Conservation (phyloP, 2,888 invertebrate genomes). For the Portevinia maculata region DNA sequence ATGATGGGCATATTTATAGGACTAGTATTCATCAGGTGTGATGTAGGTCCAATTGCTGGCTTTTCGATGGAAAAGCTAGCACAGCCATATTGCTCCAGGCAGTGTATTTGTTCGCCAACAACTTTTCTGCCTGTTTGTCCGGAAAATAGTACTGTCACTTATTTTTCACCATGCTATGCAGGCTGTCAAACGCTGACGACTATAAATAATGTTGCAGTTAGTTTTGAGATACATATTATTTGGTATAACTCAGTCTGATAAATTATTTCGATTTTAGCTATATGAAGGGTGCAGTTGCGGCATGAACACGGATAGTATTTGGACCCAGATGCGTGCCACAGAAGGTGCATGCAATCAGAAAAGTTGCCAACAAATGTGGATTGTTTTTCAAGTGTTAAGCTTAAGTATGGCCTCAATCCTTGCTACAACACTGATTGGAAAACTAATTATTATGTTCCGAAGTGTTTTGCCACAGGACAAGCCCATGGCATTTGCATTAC, state of each 20-base stretch:
- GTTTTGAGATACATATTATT: slow-evolving; percentile 25
- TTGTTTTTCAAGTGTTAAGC: slow-evolving; percentile 83
- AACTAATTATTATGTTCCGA: slow-evolving; percentile 84
- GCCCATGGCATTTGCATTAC: slow-evolving; percentile 85
- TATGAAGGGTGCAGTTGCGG: slow-evolving; percentile 85
- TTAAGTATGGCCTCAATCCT: slow-evolving; percentile 81
- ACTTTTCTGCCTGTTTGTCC: slow-evolving; percentile 87
- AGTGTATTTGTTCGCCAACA: slow-evolving; percentile 84
- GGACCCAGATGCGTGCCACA: slow-evolving; percentile 80
- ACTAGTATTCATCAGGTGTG: slow-evolving; percentile 83
- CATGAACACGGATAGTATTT: slow-evolving; percentile 75
- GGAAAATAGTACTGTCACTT: slow-evolving; percentile 84
- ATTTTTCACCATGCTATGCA: slow-evolving; percentile 89
- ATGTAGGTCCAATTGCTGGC: slow-evolving; percentile 83
- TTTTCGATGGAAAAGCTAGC: slow-evolving; percentile 82
- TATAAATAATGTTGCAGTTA: slow-evolving; percentile 82
- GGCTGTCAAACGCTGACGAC: slow-evolving; percentile 84
- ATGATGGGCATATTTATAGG: slow-evolving; percentile 83
- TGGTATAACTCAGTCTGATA: background rate
- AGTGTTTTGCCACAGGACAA: slow-evolving; percentile 86
- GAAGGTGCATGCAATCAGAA: slow-evolving; percentile 84
- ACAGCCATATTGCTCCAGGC: slow-evolving; percentile 84
- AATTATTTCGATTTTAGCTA: slow-evolving; percentile 77
- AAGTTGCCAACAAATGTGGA: slow-evolving; percentile 83
- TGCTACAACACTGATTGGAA: slow-evolving; percentile 82